phyloP scores from a whole-genome alignment of 2,113 vertebrate genomes.

The Aspiorhynchus laticeps region DNA sequence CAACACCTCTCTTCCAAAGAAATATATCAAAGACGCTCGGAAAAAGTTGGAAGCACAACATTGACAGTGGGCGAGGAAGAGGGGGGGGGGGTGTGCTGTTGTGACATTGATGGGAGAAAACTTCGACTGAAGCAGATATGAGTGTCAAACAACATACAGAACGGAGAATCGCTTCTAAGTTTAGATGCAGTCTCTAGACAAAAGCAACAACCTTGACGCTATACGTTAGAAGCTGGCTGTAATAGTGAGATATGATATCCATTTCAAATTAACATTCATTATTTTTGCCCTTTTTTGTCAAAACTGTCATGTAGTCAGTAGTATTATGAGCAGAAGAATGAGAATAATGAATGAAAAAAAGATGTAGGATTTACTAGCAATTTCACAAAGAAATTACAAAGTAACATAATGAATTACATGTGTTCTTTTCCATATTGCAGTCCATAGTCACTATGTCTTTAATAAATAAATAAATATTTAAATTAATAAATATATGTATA shows the following conservation, averaged over 20 bases:
- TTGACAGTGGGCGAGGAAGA: slow-evolving; percentile 23
- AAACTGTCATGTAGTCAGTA: not conserved
- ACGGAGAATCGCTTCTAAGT: slow-evolving; percentile 48
- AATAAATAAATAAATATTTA: too few species aligned
- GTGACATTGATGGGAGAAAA: slow-evolving; percentile 52
- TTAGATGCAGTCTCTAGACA: slow-evolving; percentile 55
- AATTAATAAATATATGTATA: too few species aligned
- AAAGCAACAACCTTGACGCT: slow-evolving; percentile 35
- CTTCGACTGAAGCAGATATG: slow-evolving; percentile 49
- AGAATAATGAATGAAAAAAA: not conserved
- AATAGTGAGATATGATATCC: not conserved
- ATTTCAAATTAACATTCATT: not conserved
- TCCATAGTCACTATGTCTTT: too few species aligned
- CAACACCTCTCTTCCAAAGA: slow-evolving; percentile 30
- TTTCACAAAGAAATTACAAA: not conserved
- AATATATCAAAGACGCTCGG: slow-evolving; percentile 31
- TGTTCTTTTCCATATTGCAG: too few species aligned
- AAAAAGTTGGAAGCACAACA: slow-evolving; percentile 23
- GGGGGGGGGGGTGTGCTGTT: not conserved
- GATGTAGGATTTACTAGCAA: not conserved
- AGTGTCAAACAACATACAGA: slow-evolving; percentile 46
- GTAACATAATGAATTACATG: too few species aligned
- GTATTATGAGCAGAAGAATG: not conserved
- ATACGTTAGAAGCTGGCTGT: slow-evolving; percentile 2
- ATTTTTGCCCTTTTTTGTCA: not conserved